Conservation (phyloP, 2,113 vertebrate species). For the Propithecus coquereli region DNA sequence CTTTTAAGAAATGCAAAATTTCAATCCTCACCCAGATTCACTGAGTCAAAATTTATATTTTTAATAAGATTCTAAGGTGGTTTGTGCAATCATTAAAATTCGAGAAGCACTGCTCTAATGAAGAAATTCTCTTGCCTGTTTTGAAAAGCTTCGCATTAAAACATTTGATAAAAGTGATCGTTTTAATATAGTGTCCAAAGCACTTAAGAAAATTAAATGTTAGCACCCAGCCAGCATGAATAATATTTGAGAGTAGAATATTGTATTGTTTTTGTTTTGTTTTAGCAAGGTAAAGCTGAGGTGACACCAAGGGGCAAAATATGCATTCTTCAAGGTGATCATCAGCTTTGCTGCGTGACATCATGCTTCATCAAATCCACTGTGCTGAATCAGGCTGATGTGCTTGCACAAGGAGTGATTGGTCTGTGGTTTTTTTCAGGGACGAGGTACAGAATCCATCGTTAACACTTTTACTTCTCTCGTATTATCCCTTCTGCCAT, state of each 20-base stretch:
- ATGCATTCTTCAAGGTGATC: neutral
- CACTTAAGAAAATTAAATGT: conserved; percentile 57
- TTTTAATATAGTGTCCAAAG: conserved; percentile 35
- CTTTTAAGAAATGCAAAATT: neutral
- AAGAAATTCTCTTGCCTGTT: conserved; percentile 27
- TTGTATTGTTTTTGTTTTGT: neutral
- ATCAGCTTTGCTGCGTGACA: neutral
- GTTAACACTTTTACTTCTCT: neutral
- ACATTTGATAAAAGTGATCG: conserved; percentile 2
- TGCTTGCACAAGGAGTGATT: fast-evolving
- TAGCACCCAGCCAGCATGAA: neutral
- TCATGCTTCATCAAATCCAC: neutral
- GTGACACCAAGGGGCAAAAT: neutral
- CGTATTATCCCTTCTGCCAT: neutral
- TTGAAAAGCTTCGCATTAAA: conserved; percentile 46
- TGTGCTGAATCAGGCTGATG: neutral
- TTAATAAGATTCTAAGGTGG: conserved; percentile 36
- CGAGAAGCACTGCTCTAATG: neutral
- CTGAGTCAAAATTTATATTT: conserved; percentile 38
- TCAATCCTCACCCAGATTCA: neutral
- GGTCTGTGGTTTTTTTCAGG: neutral
- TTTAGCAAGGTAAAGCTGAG: conserved; percentile 24
- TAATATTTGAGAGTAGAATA: neutral
- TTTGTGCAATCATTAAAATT: conserved; percentile 29
- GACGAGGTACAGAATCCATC: fast-evolving